These are phyloP conservation scores for Silurus meridionalis DNA, from an alignment of 2,113 vertebrate species.

Conservation along the genomic window DNA sequence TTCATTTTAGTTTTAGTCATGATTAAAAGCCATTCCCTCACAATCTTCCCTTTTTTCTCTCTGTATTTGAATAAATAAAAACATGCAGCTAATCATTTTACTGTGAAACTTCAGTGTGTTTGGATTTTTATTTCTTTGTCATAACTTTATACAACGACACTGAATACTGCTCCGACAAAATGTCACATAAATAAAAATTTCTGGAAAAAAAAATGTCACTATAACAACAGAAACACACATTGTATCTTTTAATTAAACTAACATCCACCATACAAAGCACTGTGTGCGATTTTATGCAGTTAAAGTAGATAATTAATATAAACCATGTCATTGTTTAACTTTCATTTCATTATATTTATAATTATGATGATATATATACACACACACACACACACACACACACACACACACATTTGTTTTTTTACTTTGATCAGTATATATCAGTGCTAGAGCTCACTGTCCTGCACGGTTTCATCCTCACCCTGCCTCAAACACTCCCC, in stretches of 20 bases:
- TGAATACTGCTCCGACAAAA: background rate
- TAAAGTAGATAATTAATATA: no score
- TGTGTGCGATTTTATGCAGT: no score
- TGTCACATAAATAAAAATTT: background rate
- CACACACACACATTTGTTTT: background rate
- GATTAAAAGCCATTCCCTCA: background rate
- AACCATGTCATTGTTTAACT: no score
- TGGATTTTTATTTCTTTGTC: background rate
- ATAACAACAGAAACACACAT: background rate
- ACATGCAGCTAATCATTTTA: background rate
- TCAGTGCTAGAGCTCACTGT: background rate
- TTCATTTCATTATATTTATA: no score
- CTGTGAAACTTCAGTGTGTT: background rate
- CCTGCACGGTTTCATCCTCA: background rate
- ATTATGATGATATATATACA: no score
- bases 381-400: no score
- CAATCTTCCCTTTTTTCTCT: background rate
- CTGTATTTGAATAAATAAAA: background rate
- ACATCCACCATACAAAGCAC: background rate
- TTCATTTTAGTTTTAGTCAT: background rate
- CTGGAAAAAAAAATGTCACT: background rate
- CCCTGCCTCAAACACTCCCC: background rate
- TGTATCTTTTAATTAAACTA: background rate
- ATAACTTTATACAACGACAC: background rate
- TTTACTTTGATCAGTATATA: background rate